phyloP scores from a whole-genome alignment of 2,797 vertebrate species.

The Sparidentex hasta region DNA sequence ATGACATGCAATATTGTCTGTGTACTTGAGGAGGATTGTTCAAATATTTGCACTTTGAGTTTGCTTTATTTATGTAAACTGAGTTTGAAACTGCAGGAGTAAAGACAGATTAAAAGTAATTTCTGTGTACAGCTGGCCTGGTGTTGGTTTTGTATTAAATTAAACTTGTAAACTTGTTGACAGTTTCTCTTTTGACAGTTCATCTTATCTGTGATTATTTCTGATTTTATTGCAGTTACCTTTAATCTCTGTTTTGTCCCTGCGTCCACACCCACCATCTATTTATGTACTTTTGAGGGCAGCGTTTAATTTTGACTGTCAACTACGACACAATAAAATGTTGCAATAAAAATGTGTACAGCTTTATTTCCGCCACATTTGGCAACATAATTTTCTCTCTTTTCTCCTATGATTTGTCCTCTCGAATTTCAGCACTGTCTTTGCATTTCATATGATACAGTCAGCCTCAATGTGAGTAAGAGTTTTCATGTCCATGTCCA shows the following conservation, averaged over 20 bases:
- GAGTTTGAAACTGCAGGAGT: not conserved
- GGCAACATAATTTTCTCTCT: constrained; percentile 17
- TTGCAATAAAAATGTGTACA: constrained; percentile 46
- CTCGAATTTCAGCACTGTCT: constrained; percentile 21
- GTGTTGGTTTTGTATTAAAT: constrained; percentile 11
- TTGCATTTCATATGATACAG: constrained; percentile 36
- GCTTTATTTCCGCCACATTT: constrained; percentile 53
- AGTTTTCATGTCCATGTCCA: not conserved
- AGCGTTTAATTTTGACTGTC: not conserved
- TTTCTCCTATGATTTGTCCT: not conserved
- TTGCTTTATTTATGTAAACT: constrained; percentile 16
- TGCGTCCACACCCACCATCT: too few relatives aligned
- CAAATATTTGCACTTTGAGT: constrained; percentile 22
- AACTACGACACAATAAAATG: constrained; percentile 3
- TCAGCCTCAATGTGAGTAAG: constrained; percentile 59
- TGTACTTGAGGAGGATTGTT: not conserved
- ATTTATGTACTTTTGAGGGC: not conserved
- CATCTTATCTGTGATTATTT: not conserved
- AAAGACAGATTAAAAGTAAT: not conserved
- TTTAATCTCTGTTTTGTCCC: not conserved
- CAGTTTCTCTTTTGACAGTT: not conserved
- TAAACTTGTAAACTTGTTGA: not conserved
- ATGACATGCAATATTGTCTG: not conserved
- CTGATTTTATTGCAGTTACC: not conserved
- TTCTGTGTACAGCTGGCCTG: not conserved